Conservation (phyloP, 2,888 invertebrate genomes). For the Argyresthia goedartella region DNA sequence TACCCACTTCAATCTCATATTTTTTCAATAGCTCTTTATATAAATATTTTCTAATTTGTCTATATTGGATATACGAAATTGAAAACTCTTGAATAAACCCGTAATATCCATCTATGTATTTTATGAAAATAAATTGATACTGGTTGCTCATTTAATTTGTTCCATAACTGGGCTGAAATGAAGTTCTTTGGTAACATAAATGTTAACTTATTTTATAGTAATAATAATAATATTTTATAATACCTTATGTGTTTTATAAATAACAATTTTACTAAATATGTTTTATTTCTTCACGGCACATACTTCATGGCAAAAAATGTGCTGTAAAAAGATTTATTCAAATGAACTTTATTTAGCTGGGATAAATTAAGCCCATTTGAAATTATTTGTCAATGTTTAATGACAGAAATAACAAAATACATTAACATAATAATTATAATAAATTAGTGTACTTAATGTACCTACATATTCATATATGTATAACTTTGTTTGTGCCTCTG, state of each 20-base stretch:
- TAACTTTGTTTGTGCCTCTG: too few species aligned
- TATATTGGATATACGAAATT: conserved; percentile 31
- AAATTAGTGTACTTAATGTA: too few species aligned
- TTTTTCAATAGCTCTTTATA: not conserved
- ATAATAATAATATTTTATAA: conserved; percentile 34
- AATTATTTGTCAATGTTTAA: conserved; percentile 9
- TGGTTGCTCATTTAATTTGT: conserved; percentile 22
- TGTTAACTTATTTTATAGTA: conserved; percentile 18
- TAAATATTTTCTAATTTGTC: conserved; percentile 2
- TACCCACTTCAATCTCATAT: too few species aligned
- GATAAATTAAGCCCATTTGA: conserved; percentile 52
- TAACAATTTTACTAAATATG: conserved; percentile 17
- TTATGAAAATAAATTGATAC: conserved; percentile 50
- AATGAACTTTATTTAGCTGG: conserved; percentile 59
- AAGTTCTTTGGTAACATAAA: conserved; percentile 20
- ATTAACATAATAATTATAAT: not conserved
- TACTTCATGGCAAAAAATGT: conserved; percentile 10
- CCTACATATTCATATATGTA: too few species aligned
- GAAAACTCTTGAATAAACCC: conserved; percentile 32
- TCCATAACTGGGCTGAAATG: conserved; percentile 41
- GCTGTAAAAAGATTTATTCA: conserved; percentile 22
- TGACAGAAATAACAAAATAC: conserved; percentile 9
- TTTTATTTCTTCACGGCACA: conserved; percentile 25
- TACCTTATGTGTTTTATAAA: conserved; percentile 15
- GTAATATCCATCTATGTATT: conserved; percentile 28